These are phyloP conservation scores for Eupithecia dodoneata DNA, from an alignment of 2,888 invertebrate genomes.

Conservation along the genomic window DNA sequence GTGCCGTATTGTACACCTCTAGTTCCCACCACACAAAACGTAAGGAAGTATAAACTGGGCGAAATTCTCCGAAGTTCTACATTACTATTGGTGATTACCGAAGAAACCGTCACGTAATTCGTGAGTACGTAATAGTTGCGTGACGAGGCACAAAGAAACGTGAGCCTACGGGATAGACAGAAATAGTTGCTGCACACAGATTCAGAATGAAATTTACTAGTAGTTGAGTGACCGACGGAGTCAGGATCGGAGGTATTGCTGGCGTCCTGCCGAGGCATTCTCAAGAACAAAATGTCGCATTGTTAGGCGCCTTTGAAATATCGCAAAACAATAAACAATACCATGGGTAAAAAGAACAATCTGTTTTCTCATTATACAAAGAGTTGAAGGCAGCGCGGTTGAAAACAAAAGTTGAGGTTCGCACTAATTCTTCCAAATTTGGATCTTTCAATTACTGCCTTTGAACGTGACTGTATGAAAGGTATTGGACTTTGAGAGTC, in stretches of 20 bases:
- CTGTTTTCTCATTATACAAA: slow-evolving; percentile 33
- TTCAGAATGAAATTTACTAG: slow-evolving; percentile 62
- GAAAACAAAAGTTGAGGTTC: slow-evolving; percentile 35
- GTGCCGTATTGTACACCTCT: slow-evolving; percentile 52
- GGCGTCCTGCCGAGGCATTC: slow-evolving; percentile 66
- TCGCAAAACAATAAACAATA: slow-evolving; percentile 37
- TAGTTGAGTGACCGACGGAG: slow-evolving; percentile 66
- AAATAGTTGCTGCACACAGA: slow-evolving; percentile 58
- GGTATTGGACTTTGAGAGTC: slow-evolving; percentile 26
- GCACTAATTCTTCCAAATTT: slow-evolving; percentile 38
- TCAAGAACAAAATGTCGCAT: slow-evolving; percentile 52
- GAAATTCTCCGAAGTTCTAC: slow-evolving; percentile 55
- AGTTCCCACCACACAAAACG: slow-evolving; percentile 69
- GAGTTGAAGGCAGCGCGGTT: slow-evolving; percentile 35
- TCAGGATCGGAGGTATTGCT: slow-evolving; percentile 60
- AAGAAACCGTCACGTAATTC: slow-evolving; percentile 56
- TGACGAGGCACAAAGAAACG: slow-evolving; percentile 41
- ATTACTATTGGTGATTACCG: slow-evolving; percentile 45
- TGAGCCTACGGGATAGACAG: slow-evolving; percentile 25
- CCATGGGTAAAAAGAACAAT: slow-evolving; percentile 31
- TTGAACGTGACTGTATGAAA: slow-evolving; percentile 49
- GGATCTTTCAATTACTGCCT: slow-evolving; percentile 35
- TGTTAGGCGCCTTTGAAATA: slow-evolving; percentile 50
- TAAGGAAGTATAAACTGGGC: slow-evolving; percentile 57
- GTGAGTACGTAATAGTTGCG: slow-evolving; percentile 46